Base-by-base conservation (phyloP, 2,888 invertebrate species). In the Hypercompe scribonia region DNA sequence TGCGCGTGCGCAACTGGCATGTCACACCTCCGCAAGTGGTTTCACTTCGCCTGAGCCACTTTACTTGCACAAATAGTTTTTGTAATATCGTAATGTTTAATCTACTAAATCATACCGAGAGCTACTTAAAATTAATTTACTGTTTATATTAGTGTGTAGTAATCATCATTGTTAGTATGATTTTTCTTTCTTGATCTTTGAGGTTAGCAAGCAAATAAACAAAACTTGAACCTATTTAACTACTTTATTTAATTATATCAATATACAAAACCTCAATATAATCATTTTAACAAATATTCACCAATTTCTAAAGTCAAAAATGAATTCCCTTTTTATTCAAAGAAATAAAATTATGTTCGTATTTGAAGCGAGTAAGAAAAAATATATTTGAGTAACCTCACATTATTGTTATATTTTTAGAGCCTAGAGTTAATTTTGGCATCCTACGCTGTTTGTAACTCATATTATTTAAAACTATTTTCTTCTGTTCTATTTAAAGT, bases 11-110 rank as follows among this genome's bases (percentile, higher is more conserved):
- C 78, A 72, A 79, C 65, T 77, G 80, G 82, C 80, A 79, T 77
- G 81, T 68, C 75, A 82, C 85, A 80, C 84, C 82, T 79, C 79
- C 80, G 81, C 82, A 68, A 71, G 50, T 75, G 81, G 76, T 78
- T 84, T 84, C 85, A 80, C 84, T 80, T 42, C 28, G 65, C 39
- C 58, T 68, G 65, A 75, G 74, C 78, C 84, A 80, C 79, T 73
- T 68, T 73, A 65, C 78, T 73, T 71, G 76, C 82, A 77, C 74
- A 75, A 77, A 81, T 81, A 78, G 70, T 76, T 76, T 75, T 79
- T 79, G 77, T 78, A 76, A 76, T 84, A 77, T 77, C 74, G 75
- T 77, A 75, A 83, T 72, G 73, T 66, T 58, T 76, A 79, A 79
- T 81, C 81, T 79, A 76, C 71, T 65, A 61, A 28, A 71, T 70